Evolutionary conservation across 2,888 invertebrate species (phyloP).

Genomic region (Piscicola geometra): DNA sequence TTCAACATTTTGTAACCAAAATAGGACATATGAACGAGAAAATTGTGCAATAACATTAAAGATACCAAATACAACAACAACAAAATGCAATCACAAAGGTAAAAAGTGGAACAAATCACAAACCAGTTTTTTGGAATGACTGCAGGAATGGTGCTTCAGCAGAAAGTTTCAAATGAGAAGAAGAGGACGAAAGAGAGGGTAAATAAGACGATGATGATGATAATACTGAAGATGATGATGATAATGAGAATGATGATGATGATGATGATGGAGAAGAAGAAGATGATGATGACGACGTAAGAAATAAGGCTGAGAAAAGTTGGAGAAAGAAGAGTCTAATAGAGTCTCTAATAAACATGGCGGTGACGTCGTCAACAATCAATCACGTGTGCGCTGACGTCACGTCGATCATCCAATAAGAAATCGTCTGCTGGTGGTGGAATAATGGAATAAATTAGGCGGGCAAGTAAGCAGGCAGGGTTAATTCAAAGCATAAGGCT

Average conservation of each 20-base stretch:
- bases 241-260: constrained; percentile 15
- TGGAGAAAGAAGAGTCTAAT: constrained; percentile 10
- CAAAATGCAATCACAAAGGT: no score
- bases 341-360: constrained; percentile 32
- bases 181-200: background rate
- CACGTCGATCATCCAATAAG: constrained; percentile 13
- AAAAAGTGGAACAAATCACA: background rate
- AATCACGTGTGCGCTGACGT: constrained; percentile 32
- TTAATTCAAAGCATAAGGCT: background rate
- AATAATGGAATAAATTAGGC: constrained; percentile 29
- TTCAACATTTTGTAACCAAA: no score
- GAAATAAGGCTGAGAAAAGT: background rate
- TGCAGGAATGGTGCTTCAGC: background rate
- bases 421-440: constrained; percentile 7
- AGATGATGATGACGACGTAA: background rate
- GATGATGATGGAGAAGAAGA: constrained; percentile 1
- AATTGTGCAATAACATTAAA: no score
- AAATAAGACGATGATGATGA: background rate
- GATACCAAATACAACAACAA: no score
- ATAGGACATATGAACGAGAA: no score
- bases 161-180: background rate
- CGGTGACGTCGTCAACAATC: constrained; percentile 15
- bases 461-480: background rate
- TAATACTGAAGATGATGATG: background rate
- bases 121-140: background rate